Evolutionary conservation across 2,113 vertebrate genomes (phyloP).

Genomic region (Thymallus thymallus): DNA sequence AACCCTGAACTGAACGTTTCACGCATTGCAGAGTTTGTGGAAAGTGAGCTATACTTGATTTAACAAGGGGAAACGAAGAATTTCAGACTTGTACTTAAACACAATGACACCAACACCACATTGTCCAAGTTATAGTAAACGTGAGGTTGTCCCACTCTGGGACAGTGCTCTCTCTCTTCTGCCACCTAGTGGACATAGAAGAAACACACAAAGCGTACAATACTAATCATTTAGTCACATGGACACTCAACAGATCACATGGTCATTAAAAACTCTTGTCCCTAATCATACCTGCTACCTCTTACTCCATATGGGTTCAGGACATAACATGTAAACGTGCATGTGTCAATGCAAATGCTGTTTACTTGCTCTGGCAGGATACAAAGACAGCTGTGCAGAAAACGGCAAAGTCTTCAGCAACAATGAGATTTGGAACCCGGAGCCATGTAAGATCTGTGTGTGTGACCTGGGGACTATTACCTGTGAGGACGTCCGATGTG

Average conservation of each 20-base stretch:
- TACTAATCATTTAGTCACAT: too few relatives aligned
- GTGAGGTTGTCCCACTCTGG: neutral
- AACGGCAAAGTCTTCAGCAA: constrained; percentile 46
- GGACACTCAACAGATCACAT: too few relatives aligned
- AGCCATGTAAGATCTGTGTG: constrained; percentile 76
- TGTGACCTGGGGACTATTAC: constrained; percentile 85
- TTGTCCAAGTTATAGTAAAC: neutral
- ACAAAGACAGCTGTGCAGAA: constrained; percentile 51
- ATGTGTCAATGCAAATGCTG: neutral
- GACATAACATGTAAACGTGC: too few relatives aligned
- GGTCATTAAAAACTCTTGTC: too few relatives aligned
- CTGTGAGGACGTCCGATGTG: constrained; percentile 86
- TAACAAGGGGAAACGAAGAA: neutral
- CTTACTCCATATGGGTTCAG: too few relatives aligned
- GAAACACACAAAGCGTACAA: neutral
- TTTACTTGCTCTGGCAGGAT: constrained; percentile 1
- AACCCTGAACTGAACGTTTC: neutral
- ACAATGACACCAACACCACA: neutral
- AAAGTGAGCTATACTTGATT: neutral
- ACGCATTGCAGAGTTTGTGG: neutral
- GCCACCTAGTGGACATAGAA: neutral
- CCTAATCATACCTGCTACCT: too few relatives aligned
- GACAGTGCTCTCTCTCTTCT: neutral
- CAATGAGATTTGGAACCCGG: constrained; percentile 64
- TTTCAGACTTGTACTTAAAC: neutral